phyloP scores from a whole-genome alignment of 2,797 vertebrate species.

The Aquila chrysaetos region DNA sequence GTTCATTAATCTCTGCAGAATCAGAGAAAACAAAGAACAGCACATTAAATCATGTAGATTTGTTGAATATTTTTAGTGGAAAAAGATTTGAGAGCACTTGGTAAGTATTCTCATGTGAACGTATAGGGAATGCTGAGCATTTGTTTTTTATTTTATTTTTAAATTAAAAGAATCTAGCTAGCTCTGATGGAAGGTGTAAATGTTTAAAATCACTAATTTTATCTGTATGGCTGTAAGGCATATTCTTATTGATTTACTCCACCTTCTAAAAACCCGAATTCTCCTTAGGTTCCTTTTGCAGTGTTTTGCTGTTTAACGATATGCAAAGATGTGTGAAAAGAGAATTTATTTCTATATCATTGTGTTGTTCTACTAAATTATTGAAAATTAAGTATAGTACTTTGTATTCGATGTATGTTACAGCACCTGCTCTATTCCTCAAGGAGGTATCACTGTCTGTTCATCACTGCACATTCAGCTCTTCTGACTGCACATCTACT shows the following conservation, averaged over 20 bases:
- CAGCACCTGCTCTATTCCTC: neutral
- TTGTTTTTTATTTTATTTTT: neutral
- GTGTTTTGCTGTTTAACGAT: neutral
- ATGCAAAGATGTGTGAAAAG: neutral
- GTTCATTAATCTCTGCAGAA: neutral
- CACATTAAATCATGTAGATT: neutral
- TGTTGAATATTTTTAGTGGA: neutral
- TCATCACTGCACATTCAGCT: neutral
- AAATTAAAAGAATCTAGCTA: neutral
- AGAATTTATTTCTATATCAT: neutral
- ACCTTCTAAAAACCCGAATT: neutral
- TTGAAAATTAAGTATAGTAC: neutral
- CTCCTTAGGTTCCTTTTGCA: neutral
- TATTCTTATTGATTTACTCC: neutral
- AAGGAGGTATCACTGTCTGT: neutral
- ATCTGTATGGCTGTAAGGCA: neutral
- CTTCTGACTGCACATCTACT: neutral
- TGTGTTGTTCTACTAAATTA: neutral
- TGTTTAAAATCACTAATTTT: neutral
- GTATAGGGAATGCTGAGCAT: neutral
- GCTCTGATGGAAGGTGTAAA: neutral
- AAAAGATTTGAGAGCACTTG: neutral
- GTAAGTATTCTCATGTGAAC: neutral
- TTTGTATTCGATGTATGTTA: neutral
- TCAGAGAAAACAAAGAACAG: neutral